These are phyloP conservation scores for Aethes cnicana DNA, from an alignment of 2,888 invertebrate genomes.

Conservation along the genomic window DNA sequence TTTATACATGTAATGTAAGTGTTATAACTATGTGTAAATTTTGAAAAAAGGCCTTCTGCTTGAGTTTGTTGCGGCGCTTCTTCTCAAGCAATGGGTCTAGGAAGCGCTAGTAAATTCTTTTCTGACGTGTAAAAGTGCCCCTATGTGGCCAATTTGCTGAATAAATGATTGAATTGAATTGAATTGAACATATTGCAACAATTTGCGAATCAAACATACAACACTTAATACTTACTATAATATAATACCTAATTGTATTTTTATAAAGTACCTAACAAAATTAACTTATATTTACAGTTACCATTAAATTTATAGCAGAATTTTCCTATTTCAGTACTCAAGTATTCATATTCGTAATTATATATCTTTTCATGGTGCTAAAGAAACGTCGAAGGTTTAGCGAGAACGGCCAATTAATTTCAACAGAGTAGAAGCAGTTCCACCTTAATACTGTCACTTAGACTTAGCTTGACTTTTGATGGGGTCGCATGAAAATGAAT, in stretches of 20 bases:
- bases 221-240: slow-evolving; percentile 79
- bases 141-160: no score
- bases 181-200: slow-evolving; percentile 81
- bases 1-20: no score
- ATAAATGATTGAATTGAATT: no score
- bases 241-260: slow-evolving; percentile 80
- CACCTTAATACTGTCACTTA: slow-evolving; percentile 25
- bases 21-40: no score
- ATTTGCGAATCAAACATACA: slow-evolving; percentile 81
- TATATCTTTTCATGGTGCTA: slow-evolving; percentile 20
- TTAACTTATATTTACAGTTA: slow-evolving; percentile 82
- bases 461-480: slow-evolving; percentile 11
- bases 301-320: slow-evolving; percentile 77
- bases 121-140: no score
- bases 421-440: slow-evolving; percentile 12
- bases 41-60: no score
- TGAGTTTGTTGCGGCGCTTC: no score
- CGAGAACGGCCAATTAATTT: slow-evolving; percentile 20
- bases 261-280: slow-evolving; percentile 78
- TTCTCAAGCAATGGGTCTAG: no score
- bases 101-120: no score
- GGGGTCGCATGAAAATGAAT: slow-evolving; percentile 12
- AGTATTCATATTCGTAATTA: slow-evolving; percentile 48
- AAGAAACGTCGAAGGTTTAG: neutral
- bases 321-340: slow-evolving; percentile 75